Evolutionary conservation across 1,140 invertebrate species (phyloP).

Genomic region (Dinoponera quadriceps): DNA sequence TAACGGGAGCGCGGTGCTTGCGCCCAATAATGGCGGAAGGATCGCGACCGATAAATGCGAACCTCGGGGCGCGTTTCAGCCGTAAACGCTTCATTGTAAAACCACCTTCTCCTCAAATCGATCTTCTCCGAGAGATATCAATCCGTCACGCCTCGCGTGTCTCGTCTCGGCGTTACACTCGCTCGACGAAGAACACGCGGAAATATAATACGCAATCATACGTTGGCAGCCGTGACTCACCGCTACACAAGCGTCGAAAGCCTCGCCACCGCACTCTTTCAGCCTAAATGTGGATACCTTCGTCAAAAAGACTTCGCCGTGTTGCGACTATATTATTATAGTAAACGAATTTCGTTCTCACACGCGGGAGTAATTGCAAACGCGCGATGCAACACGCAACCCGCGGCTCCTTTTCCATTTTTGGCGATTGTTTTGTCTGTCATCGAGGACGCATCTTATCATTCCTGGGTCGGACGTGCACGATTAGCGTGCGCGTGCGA

Average conservation of each 20-base stretch:
- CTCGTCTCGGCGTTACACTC: not conserved
- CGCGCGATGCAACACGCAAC: not conserved
- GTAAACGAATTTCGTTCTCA: conserved; percentile 32
- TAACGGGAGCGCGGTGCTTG: too few species aligned
- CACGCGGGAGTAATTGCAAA: conserved; percentile 28
- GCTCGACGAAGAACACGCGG: not conserved
- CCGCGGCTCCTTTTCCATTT: conserved; percentile 39
- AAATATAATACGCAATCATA: conserved; percentile 6
- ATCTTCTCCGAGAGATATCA: too few species aligned
- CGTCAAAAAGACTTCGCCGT: conserved; percentile 48
- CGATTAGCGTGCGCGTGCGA: conserved; percentile 57
- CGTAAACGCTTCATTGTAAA: too few species aligned
- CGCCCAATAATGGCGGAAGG: too few species aligned
- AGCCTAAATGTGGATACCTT: conserved; percentile 53
- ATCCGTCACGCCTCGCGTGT: too few species aligned
- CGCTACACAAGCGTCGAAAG: conserved; percentile 16
- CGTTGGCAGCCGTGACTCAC: not conserved
- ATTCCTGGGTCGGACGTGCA: conserved; percentile 73
- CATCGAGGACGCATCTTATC: conserved; percentile 68
- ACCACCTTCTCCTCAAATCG: too few species aligned
- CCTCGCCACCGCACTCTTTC: conserved; percentile 55
- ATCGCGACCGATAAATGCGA: too few species aligned
- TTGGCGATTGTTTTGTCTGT: conserved; percentile 49
- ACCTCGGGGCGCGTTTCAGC: too few species aligned
- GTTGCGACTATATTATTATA: conserved; percentile 52